phyloP scores from a whole-genome alignment of 2,797 vertebrate species.

The Schizothorax lantsangensis region DNA sequence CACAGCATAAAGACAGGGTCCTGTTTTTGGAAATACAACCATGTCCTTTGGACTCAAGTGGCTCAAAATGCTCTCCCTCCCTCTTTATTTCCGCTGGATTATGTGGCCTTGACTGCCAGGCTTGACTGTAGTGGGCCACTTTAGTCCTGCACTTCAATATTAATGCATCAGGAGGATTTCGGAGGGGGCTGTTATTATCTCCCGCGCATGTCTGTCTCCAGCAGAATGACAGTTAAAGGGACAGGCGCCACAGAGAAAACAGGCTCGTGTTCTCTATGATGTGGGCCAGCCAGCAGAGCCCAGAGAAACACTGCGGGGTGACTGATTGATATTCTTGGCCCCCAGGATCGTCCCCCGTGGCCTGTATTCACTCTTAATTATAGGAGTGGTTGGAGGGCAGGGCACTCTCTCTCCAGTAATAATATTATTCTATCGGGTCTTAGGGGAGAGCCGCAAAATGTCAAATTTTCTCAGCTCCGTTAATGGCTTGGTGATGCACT shows the following conservation, averaged over 20 bases:
- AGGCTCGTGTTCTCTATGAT: conserved; percentile 1
- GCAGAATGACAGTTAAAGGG: conserved; percentile 45
- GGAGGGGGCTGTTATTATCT: conserved; percentile 47
- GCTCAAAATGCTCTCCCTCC: conserved; percentile 33
- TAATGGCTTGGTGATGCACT: conserved; percentile 23
- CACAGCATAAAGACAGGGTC: conserved; percentile 32
- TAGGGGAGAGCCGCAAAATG: conserved; percentile 47
- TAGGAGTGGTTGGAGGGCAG: conserved; percentile 43
- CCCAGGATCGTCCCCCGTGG: conserved; percentile 15
- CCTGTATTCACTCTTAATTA: conserved; percentile 46
- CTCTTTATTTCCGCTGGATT: conserved; percentile 33
- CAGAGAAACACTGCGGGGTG: conserved; percentile 44
- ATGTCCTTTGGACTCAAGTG: conserved; percentile 42
- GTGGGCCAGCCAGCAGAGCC: conserved; percentile 18
- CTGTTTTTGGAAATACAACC: conserved; percentile 42
- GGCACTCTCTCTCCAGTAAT: conserved; percentile 31
- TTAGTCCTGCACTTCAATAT: conserved; percentile 48
- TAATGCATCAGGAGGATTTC: conserved; percentile 46
- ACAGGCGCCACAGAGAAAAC: conserved; percentile 33
- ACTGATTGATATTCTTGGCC: conserved; percentile 53
- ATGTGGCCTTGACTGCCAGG: conserved; percentile 26
- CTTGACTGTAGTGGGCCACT: conserved; percentile 48
- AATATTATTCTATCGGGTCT: conserved; percentile 52
- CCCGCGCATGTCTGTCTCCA: conserved; percentile 16
- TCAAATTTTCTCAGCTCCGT: conserved; percentile 44